These are phyloP conservation scores for Linyphia triangularis DNA, from an alignment of 2,888 invertebrate species.

Conservation along the genomic window DNA sequence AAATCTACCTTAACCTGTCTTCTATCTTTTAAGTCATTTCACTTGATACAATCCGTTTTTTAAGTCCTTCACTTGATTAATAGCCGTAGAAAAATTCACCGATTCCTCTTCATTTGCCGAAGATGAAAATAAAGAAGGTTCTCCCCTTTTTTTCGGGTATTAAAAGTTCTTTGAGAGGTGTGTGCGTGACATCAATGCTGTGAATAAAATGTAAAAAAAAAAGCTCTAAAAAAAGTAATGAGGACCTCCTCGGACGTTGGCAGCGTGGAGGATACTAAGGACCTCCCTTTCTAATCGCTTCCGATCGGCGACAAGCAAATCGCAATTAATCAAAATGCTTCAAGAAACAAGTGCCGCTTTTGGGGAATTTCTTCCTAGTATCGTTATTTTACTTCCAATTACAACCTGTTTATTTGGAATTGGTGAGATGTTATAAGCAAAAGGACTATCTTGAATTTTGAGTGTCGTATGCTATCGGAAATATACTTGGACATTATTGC, in stretches of 20 bases:
- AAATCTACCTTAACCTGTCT: not conserved
- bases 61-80: conserved; percentile 11
- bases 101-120: conserved; percentile 14
- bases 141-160: conserved; percentile 23
- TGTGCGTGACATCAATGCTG: conserved; percentile 17
- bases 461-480: no score
- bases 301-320: conserved; percentile 38
- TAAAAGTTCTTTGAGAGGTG: conserved; percentile 38
- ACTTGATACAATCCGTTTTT: not conserved
- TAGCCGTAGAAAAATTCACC: conserved; percentile 5
- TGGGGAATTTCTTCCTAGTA: no score
- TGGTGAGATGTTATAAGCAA: no score
- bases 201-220: not conserved
- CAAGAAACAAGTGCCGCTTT: conserved; percentile 1
- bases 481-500: no score
- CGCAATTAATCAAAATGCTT: conserved; percentile 46
- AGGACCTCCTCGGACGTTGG: not conserved
- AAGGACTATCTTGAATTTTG: no score
- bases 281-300: conserved; percentile 65
- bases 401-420: no score
- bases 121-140: not conserved
- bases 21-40: no score
- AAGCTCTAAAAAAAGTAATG: not conserved
- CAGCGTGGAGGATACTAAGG: not conserved
- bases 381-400: no score